Evolutionary conservation across 2,113 vertebrate genomes (phyloP), one percentile per base, ranked within the genome.

Genomic region (Perognathus longimembris): DNA sequence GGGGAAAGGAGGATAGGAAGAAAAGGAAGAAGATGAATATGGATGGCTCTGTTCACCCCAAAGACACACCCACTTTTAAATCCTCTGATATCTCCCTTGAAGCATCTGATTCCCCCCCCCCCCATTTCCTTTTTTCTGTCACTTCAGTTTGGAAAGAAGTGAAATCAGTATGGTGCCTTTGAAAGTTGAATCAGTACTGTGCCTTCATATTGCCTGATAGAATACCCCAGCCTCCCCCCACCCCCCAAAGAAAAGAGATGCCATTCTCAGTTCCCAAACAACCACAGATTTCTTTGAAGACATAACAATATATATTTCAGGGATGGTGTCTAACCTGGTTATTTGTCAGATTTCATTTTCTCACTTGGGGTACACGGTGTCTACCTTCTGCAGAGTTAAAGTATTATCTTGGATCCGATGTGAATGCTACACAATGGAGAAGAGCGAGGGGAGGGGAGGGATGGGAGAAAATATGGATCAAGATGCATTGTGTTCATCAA

Each of bases 241-340:
- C 95, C 69, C 32, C 88, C 64, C n/a, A 61, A 45, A 6, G 40
- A 57, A 59, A 69, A 85, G 70, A 74, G 45, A 88, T 54, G 42
- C 90, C 88, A 91, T 90, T 96, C 93, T 91, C 63, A 94, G 87
- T 93, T 88, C 30, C 74, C 59, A 95, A 91, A 79, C n/a, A 78
- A 95, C 42, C 36, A 93, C 93, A 94, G 93, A 95, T 95, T 95
- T 95, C 90, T 94, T 92, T 95, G 91, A 94, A 96, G 73, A 93
- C 89, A 92, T 70, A 90, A 92, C 66, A 90, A 93, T 94, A 89
- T 92, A 94, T 94, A 91, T 95, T 89, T 93, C 91, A 94, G 91
- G 85, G 88, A 94, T 90, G 88, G 30, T 74, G 59, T 69, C 91
- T 95, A 95, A 94, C 87, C 70, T 82, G 92, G 80, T 89, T 95